These are phyloP conservation scores for Rhadinocentrus ornatus DNA, from an alignment of 2,797 vertebrate genomes.

Conservation along the genomic window DNA sequence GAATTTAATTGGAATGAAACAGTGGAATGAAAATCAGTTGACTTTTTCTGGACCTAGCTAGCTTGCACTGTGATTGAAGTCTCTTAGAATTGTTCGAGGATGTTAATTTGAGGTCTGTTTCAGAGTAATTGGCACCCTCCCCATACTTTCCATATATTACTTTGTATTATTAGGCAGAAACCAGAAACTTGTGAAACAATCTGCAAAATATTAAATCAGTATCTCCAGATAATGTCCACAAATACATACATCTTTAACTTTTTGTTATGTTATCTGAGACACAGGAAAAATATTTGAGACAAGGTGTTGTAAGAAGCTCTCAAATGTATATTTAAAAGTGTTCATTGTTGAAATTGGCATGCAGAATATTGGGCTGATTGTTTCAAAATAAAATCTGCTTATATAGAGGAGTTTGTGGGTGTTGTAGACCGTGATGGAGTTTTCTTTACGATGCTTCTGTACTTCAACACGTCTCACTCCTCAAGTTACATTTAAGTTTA, in stretches of 20 bases:
- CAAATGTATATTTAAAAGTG: conserved; percentile 4
- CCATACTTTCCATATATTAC: background rate
- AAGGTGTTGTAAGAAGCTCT: background rate
- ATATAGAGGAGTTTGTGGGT: conserved; percentile 23
- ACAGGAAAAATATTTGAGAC: background rate
- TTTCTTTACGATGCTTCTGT: conserved; percentile 15
- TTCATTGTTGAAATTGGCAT: conserved; percentile 5
- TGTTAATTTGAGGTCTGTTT: conserved; percentile 6
- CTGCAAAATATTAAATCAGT: background rate
- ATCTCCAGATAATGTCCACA: no score
- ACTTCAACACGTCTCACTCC: conserved; percentile 35
- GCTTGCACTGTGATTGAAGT: no score
- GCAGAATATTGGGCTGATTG: conserved; percentile 14
- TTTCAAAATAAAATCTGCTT: conserved; percentile 6
- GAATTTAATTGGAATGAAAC: conserved; percentile 1
- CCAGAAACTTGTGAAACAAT: background rate
- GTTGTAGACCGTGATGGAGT: conserved; percentile 31
- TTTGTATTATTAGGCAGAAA: background rate
- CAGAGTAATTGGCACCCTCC: background rate
- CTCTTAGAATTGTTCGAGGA: background rate
- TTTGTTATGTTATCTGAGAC: no score
- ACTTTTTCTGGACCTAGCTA: background rate
- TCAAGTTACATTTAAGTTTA: conserved; percentile 29
- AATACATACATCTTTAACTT: background rate
- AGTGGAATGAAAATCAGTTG: background rate